These are phyloP conservation scores for Sebastes schlegelii DNA, from an alignment of 2,113 vertebrate species.

Conservation along the genomic window DNA sequence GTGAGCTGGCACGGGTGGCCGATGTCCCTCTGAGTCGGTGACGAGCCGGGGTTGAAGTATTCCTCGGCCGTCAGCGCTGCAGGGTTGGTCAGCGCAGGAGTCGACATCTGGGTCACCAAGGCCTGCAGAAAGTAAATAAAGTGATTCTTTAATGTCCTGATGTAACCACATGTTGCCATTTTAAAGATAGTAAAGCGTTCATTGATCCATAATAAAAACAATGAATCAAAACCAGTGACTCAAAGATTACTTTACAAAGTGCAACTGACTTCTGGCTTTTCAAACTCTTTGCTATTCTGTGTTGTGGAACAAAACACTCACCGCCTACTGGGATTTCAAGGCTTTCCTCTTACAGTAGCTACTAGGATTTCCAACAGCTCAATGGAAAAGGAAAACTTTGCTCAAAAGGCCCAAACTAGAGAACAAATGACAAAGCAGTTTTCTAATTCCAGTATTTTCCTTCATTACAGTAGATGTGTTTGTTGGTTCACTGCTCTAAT, in stretches of 20 bases:
- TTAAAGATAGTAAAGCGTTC: neutral
- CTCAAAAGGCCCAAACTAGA: neutral
- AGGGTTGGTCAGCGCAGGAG: constrained; percentile 90
- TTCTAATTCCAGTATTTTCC: constrained; percentile 6
- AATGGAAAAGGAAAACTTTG: neutral
- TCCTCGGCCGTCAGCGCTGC: constrained; percentile 94
- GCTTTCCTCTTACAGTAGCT: constrained; percentile 6
- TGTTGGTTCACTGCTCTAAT: constrained; percentile 3
- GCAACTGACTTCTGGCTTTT: constrained; percentile 11
- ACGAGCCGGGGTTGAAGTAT: constrained; percentile 93
- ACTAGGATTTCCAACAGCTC: constrained; percentile 37
- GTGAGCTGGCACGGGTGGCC: constrained; percentile 96
- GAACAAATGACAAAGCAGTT: constrained; percentile 26
- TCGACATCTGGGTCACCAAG: constrained; percentile 92
- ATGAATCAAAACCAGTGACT: neutral
- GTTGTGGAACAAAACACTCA: neutral
- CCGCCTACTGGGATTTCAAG: constrained; percentile 16
- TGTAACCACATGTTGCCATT: neutral
- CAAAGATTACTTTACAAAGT: neutral
- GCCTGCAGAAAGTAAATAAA: constrained; percentile 81
- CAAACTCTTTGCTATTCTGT: constrained; percentile 10
- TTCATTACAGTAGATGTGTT: neutral
- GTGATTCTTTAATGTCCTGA: neutral
- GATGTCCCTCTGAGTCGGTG: constrained; percentile 91
- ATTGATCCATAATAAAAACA: neutral